A percentile compares a stretch with the other conserved stretches of the same genome.
These are phyloP conservation scores for Sparus aurata DNA, from an alignment of 2,797 vertebrate species.

Conservation along the genomic window DNA sequence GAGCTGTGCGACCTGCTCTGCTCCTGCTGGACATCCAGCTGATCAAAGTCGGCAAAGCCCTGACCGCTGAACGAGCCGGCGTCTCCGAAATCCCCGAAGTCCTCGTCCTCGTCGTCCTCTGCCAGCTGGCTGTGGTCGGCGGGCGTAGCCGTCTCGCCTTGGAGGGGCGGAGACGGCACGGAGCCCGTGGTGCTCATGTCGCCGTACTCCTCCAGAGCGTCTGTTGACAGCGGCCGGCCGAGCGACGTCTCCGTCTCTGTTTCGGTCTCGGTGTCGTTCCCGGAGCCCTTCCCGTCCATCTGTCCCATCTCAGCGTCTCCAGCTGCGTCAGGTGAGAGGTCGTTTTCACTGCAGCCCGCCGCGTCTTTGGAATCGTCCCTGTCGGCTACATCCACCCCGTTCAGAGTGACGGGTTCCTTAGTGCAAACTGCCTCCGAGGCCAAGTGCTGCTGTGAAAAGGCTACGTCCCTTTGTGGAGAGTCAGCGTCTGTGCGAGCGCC, in stretches of 20 bases:
- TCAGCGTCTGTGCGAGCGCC: slow-evolving; percentile 50
- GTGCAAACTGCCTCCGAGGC: slow-evolving; percentile 55
- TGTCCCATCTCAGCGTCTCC: slow-evolving; percentile 48
- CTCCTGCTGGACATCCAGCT: slow-evolving; percentile 50
- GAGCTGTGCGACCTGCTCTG: neutral
- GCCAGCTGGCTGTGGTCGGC: slow-evolving; percentile 81
- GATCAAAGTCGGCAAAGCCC: slow-evolving; percentile 80
- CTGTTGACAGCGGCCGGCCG: slow-evolving; percentile 78
- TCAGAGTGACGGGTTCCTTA: slow-evolving; percentile 33
- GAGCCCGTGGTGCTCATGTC: slow-evolving; percentile 89
- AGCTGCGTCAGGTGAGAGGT: slow-evolving; percentile 17
- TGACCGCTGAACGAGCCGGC: slow-evolving; percentile 58
- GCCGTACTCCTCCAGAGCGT: slow-evolving; percentile 88
- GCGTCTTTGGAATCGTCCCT: slow-evolving; percentile 45
- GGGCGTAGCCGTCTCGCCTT: slow-evolving; percentile 78
- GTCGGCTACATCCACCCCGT: slow-evolving; percentile 38
- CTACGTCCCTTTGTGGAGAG: slow-evolving; percentile 61
- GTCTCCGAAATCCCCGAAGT: slow-evolving; percentile 87
- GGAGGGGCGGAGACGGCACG: slow-evolving; percentile 75
- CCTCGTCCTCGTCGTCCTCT: slow-evolving; percentile 80
- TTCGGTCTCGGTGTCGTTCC: slow-evolving; percentile 71
- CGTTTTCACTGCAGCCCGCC: slow-evolving; percentile 9
- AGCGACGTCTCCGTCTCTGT: slow-evolving; percentile 81
- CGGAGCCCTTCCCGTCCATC: slow-evolving; percentile 71
- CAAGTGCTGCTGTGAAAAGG: slow-evolving; percentile 28